phyloP scores from a whole-genome alignment of 2,797 vertebrate genomes.

The Orestias chungarensis region DNA sequence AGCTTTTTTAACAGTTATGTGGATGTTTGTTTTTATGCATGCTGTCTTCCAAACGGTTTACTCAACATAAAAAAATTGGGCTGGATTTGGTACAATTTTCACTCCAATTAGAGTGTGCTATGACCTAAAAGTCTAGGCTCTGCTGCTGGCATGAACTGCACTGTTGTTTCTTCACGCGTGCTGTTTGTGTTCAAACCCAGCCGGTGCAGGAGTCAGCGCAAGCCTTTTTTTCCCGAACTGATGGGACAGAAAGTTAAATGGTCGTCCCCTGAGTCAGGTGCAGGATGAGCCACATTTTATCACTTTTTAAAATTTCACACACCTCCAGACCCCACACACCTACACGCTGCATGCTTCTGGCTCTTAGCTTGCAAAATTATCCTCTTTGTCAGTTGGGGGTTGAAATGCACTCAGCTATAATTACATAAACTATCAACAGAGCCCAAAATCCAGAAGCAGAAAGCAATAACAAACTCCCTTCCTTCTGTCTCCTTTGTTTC shows the following conservation, averaged over 20 bases:
- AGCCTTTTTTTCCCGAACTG: conserved; percentile 18
- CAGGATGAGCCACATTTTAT: background rate
- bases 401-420: conserved; percentile 2
- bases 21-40: conserved; percentile 6
- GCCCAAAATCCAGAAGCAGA: background rate
- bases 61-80: too few relatives aligned
- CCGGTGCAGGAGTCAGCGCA: conserved; percentile 11
- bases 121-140: conserved; percentile 15
- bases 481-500: background rate
- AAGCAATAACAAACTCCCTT: background rate
- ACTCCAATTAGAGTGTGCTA: conserved; percentile 35
- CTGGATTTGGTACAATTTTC: conserved; percentile 17
- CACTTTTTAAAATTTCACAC: background rate
- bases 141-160: conserved; percentile 1
- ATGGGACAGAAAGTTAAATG: conserved; percentile 8
- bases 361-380: background rate
- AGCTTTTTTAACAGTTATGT: conserved; percentile 12
- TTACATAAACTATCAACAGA: conserved; percentile 1
- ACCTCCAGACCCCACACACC: background rate
- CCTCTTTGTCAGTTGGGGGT: background rate
- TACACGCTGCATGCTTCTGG: background rate
- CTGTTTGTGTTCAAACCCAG: conserved; percentile 5
- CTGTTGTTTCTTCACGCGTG: conserved; percentile 6
- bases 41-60: background rate
- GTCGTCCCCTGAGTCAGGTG: conserved; percentile 10